Evolutionary conservation across 2,888 invertebrate genomes (phyloP).

Genomic region (Agrochola lota): DNA sequence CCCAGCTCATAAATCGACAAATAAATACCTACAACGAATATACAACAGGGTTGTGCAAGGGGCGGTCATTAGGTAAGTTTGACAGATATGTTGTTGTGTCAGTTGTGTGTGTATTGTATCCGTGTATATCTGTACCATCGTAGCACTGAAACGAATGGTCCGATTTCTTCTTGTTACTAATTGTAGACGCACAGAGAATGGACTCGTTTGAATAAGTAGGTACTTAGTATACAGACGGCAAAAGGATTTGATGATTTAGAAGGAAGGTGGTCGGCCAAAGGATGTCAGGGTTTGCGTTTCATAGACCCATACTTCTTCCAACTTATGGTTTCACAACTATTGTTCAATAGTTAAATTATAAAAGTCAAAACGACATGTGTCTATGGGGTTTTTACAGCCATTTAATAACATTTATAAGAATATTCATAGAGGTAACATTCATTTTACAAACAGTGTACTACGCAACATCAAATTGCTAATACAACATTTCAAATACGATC

Average conservation of each 20-base stretch:
- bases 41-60: no score
- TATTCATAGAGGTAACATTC: conserved; percentile 31
- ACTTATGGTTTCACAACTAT: neutral
- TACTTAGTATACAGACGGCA: neutral
- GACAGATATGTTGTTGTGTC: no score
- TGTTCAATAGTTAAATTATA: neutral
- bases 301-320: neutral
- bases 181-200: neutral
- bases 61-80: no score
- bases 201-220: no score
- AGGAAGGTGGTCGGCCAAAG: neutral
- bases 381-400: neutral
- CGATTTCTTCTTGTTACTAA: no score
- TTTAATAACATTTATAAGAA: conserved; percentile 10
- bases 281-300: neutral
- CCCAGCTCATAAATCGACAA: no score
- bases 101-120: no score
- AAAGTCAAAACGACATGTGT: neutral
- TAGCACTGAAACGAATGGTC: no score
- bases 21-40: no score
- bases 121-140: no score
- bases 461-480: conserved; percentile 23
- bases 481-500: conserved; percentile 44
- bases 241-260: neutral
- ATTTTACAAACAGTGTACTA: conserved; percentile 24